Base-by-base conservation (phyloP, 37 sponge, comb jelly and placozoan genomes). In the Spongilla lacustris region DNA sequence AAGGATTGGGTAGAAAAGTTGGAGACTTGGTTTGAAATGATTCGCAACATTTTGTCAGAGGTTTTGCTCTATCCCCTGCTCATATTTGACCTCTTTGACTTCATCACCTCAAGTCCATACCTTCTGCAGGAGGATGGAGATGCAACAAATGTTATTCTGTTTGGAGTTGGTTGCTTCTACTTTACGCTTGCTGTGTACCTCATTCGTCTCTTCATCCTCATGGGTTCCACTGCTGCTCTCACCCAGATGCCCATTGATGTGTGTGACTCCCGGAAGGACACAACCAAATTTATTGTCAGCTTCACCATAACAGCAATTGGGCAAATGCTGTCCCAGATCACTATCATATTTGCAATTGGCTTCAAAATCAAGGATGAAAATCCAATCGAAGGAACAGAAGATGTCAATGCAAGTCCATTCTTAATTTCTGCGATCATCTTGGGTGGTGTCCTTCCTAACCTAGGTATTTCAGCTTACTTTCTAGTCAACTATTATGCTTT, bases 281-380 rank as follows among this genome's bases (percentile, higher is more conserved):
- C 23, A 14, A 78, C 24, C 34, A 70, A 78, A 28, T 28, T 89
- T 9, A 36, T 89, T 37, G 29, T 36, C 24, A 35, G 46, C 31
- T 89, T 89, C 75, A 74, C 77, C 30, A 0, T 85, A 23, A 81
- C 80, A 36, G 38, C 72, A 11, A 1, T 89, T 0, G 67, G 71
- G 32, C 90, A 89, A 29, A 67, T 89, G 12, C 4, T 80, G 24
- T 79, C 74, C 3, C 90, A 89, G 67, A 11, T 80, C 0, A 31
- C 75, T 3, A 70, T 73, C 33, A 67, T 89, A 0, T 22, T 89
- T 4, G 72, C 70, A 21, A 69, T 89, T 31, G 85, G 58, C 4
- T 68, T 66, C 21, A 89, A 89, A 35, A 89, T 89, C 0, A n/a
- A 66, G 5, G 67, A 89, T 34, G 90, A 89, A 67, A 84, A 89